Conservation (phyloP, 2,113 vertebrate genomes). For the Mustelus asterias region DNA sequence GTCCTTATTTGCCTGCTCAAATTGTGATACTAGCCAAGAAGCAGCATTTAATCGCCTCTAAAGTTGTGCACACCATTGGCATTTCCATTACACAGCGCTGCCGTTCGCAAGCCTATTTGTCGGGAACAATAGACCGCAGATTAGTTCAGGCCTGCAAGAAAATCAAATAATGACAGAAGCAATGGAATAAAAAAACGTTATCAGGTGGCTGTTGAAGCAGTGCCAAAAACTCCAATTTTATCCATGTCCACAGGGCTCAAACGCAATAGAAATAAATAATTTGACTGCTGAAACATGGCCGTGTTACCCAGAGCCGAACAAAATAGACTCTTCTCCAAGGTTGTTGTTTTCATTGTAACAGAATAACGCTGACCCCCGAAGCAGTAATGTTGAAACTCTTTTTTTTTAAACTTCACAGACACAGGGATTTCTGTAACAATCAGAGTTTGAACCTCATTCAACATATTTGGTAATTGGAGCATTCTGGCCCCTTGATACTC, state of each 20-base stretch:
- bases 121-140: background rate
- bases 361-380: background rate
- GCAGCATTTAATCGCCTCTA: background rate
- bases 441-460: background rate
- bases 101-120: background rate
- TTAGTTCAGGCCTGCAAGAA: slow-evolving; percentile 11
- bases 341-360: background rate
- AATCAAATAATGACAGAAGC: background rate
- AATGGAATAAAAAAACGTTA: slow-evolving; percentile 4
- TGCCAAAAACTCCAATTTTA: background rate
- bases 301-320: background rate
- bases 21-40: background rate
- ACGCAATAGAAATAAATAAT: background rate
- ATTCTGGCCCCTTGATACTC: background rate
- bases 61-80: background rate
- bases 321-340: background rate
- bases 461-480: background rate
- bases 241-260: background rate
- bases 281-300: background rate
- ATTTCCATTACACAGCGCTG: background rate
- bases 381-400: background rate
- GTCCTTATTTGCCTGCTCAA: background rate
- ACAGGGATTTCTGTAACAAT: background rate
- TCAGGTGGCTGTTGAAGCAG: background rate
- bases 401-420: background rate